Evolutionary conservation across 2,888 invertebrate species (phyloP), one percentile per base, ranked within the genome.

Genomic region (Andrena bucephala): DNA sequence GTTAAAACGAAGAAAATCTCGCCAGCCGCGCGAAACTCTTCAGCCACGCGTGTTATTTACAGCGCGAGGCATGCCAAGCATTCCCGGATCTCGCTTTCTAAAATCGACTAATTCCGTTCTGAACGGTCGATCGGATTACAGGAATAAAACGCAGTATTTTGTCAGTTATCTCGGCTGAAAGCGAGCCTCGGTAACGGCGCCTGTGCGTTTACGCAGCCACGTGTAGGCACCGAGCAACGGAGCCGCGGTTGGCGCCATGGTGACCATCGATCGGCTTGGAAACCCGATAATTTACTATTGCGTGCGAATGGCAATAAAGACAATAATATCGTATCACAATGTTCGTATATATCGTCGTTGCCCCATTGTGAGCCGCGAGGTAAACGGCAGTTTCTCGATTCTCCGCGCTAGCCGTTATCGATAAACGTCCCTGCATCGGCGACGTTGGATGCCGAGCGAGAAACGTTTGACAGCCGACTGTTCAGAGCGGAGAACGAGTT

Each of bases 271-370:
- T 87, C 76, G 69, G 57, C 83, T 77, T 50, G 75, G 70, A 72
- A 79, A 79, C 80, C 80, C 83, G 72, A 86, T 88, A 86, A 83
- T 81, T 86, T 85, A 86, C 76, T 57, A 63, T 72, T 76, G 76
- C 79, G 66, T 74, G 83, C 69, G 36, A 84, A 83, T 77, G 77
- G 79, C 80, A 86, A 83, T 81, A 83, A 67, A 86, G 86, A 87
- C 86, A 86, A 85, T 83, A 85, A 86, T 86, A 85, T 81, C 72
- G 78, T 69, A 63, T 65, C 57, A 72, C 67, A 81, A 79, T 80
- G 85, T 77, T 73, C 85, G 72, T 81, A 80, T 84, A 71, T 78
- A 42, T 42, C 77, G 74, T 62, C 66, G 31, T 24, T 48, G 65
- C 50, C 31, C 72, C 71, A 85, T 87, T 87, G 87, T 85, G 62